A percentile compares a stretch with the other conserved stretches of the same genome.
These are phyloP conservation scores for Neodiprion lecontei DNA, from an alignment of 1,140 invertebrate species.

Conservation along the genomic window DNA sequence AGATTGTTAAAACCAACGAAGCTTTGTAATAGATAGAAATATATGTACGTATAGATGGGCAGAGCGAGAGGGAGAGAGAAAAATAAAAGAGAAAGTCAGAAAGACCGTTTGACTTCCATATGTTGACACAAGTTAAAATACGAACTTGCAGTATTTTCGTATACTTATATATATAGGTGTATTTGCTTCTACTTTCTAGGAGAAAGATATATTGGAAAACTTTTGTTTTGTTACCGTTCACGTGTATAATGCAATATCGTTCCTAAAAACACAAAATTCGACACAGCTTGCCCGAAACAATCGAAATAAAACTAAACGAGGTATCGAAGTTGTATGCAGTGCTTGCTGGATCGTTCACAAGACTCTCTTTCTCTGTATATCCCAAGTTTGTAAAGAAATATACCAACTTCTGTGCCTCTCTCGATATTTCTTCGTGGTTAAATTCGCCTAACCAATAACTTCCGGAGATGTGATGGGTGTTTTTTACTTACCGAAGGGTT, in stretches of 20 bases:
- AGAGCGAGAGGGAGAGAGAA: neutral
- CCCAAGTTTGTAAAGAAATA: no score
- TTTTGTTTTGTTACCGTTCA: neutral
- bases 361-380: no score
- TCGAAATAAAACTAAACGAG: neutral
- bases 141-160: constrained; percentile 3
- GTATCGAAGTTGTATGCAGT: neutral
- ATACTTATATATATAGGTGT: neutral
- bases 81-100: neutral
- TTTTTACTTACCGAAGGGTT: no score
- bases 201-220: neutral
- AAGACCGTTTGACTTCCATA: neutral
- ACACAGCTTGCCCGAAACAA: neutral
- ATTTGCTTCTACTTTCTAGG: neutral
- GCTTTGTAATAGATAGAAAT: neutral
- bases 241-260: neutral
- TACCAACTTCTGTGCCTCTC: no score
- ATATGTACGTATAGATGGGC: neutral
- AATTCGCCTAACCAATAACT: no score
- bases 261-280: neutral
- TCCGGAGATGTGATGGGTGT: no score
- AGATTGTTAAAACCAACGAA: neutral
- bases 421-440: no score
- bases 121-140: neutral
- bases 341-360: neutral